Percentiles rank a stretch among this genome's conserved stretches.
Conservation (phyloP, 2,888 invertebrate genomes). For the Tetanocera ferruginea region DNA sequence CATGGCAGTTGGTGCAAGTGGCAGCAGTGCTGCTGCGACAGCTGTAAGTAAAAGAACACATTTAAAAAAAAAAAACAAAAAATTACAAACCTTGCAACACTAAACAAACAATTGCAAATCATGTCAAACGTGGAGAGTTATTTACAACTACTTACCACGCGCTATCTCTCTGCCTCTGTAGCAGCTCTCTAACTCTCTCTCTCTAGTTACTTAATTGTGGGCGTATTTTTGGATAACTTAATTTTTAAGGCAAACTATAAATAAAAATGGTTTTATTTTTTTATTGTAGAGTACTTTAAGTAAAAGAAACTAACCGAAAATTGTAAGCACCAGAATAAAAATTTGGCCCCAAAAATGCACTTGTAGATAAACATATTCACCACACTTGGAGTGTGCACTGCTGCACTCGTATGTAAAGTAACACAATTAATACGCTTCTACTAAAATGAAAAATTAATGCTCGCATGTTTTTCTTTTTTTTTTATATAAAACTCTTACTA, state of each 20-base stretch:
- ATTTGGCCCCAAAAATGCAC: background rate
- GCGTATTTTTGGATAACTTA: constrained; percentile 9
- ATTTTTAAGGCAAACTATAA: background rate
- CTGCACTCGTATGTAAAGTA: background rate
- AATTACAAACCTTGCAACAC: background rate
- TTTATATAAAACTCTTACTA: background rate
- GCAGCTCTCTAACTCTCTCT: constrained; percentile 7
- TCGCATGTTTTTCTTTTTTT: background rate
- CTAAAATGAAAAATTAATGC: background rate
- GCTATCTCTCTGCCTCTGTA: constrained; percentile 36
- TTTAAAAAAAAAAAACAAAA: background rate
- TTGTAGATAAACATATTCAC: constrained; percentile 15
- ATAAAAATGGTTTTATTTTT: background rate
- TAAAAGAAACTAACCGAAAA: background rate
- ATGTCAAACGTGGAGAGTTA: constrained; percentile 34
- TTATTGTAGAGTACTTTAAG: background rate
- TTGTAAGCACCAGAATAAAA: background rate
- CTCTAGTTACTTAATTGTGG: background rate
- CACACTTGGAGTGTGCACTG: background rate
- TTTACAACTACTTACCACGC: constrained; percentile 24
- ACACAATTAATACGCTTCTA: background rate
- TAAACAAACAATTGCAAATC: background rate
- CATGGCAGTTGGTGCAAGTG: background rate
- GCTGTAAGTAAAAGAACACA: constrained; percentile 66
- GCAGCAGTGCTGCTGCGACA: constrained; percentile 45